A percentile compares a stretch with the other conserved stretches of the same genome.
Evolutionary conservation across 2,888 invertebrate genomes (phyloP).

Genomic region (Sphinx pinastri): DNA sequence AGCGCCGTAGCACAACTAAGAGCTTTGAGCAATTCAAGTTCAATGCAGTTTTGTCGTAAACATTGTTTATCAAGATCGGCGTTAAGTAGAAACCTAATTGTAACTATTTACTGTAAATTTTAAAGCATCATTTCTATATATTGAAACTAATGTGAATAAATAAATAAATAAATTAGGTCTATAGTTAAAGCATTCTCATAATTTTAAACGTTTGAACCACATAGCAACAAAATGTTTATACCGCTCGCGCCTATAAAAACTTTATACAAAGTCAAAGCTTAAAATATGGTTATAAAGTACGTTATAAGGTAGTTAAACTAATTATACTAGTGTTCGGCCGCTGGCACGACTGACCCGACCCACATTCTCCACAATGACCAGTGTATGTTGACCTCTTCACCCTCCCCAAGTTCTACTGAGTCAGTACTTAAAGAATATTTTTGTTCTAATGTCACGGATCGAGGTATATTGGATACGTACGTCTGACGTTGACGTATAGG

Average conservation of each 20-base stretch:
- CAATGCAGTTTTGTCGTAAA: no score
- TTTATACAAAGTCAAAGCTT: slow-evolving; percentile 20
- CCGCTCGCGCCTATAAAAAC: not conserved
- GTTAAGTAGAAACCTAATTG: no score
- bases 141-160: no score
- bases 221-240: not conserved
- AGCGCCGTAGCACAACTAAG: no score
- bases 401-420: slow-evolving; percentile 18
- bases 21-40: no score
- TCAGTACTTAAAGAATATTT: not conserved
- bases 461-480: slow-evolving; percentile 20
- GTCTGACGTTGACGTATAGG: slow-evolving; percentile 22
- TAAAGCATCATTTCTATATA: no score
- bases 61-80: no score
- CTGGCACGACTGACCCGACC: slow-evolving; percentile 53
- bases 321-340: slow-evolving; percentile 43
- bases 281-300: slow-evolving; percentile 28
- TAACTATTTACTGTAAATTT: no score
- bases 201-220: not conserved
- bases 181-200: no score
- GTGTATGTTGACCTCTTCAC: slow-evolving; percentile 34
- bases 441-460: slow-evolving; percentile 2
- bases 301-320: slow-evolving; percentile 43
- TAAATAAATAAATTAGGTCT: no score
- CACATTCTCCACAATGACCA: slow-evolving; percentile 44